Percentiles rank a stretch among this genome's conserved stretches.
These are phyloP conservation scores for Agrotis clavis DNA, from an alignment of 2,888 invertebrate genomes.

Conservation along the genomic window DNA sequence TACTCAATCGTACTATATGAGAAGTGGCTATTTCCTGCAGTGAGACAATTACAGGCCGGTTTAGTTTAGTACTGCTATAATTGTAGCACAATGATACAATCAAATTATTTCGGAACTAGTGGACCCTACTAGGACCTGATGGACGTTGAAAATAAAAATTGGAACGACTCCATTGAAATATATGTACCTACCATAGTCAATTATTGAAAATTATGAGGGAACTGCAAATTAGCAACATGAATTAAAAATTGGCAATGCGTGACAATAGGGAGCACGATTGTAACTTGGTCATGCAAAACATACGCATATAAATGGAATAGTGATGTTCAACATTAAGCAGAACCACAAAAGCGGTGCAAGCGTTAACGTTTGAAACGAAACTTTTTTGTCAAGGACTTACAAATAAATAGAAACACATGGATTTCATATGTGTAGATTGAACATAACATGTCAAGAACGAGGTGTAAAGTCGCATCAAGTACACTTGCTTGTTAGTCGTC, in stretches of 20 bases:
- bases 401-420: slow-evolving; percentile 17
- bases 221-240: slow-evolving; percentile 2
- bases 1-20: slow-evolving; percentile 1
- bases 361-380: background rate
- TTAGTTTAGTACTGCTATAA: slow-evolving; percentile 10
- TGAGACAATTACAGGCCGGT: background rate
- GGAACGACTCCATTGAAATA: background rate
- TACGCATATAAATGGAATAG: slow-evolving; percentile 30
- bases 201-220: slow-evolving; percentile 6
- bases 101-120: slow-evolving; percentile 7
- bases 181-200: background rate
- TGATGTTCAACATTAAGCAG: slow-evolving; percentile 27
- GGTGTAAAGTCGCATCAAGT: slow-evolving; percentile 28
- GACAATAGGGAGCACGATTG: slow-evolving; percentile 14
- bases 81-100: slow-evolving; percentile 20
- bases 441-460: slow-evolving; percentile 13
- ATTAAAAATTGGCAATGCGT: slow-evolving; percentile 27
- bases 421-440: background rate
- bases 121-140: background rate
- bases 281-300: slow-evolving; percentile 12
- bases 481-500: slow-evolving; percentile 34
- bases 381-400: background rate
- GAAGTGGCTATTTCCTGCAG: slow-evolving; percentile 12
- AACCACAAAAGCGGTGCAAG: slow-evolving; percentile 18
- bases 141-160: slow-evolving; percentile 12